Base-by-base conservation (phyloP, 2,888 invertebrate genomes). In the Lithophane leautieri region DNA sequence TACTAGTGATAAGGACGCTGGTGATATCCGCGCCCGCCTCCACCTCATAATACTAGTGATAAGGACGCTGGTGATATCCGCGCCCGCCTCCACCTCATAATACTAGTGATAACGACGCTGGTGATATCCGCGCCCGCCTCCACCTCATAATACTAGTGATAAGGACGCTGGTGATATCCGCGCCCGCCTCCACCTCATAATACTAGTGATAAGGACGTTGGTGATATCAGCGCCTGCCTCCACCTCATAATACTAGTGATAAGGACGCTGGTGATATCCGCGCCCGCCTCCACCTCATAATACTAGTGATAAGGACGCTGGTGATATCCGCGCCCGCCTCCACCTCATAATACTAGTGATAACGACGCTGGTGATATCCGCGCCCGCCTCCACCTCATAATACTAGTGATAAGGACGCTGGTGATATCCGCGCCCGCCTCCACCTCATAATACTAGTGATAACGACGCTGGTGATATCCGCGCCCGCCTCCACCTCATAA, bases 31-130 rank as follows among this genome's bases (percentile, higher is more conserved):
- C 42, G 9, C 16, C 42, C 14, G 1, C 54, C 62, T 22, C 47
- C 72, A 72, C 62, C 71, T 25, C 9, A 72, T 52, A 79, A 52
- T 42, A 47, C 9, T 19, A 8, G 1, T 34, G 16, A 14, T 12
- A 60, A 60, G 28, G 14, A 52, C 25, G 50, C n/a, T 50, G 22
- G 42, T 4, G 28, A 34, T 9, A n/a, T 34, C 34, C 8, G 12
- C 42, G 9, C 16, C 42, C 14, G 1, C 54, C 62, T 22, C 47
- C 72, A 72, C 62, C 71, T 25, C 9, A 72, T 52, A 79, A 52
- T 42, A 47, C 9, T 19, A 8, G 1, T 34, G 16, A 14, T 12
- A 60, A 60, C n/a, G 14, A 52, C 25, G 50, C n/a, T 50, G 22
- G 42, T 4, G 28, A 34, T 9, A n/a, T 34, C 34, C 8, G 12